Evolutionary conservation across 2,888 invertebrate genomes (phyloP), one percentile per base, ranked within the genome.

Genomic region (Callosobruchus maculatus): DNA sequence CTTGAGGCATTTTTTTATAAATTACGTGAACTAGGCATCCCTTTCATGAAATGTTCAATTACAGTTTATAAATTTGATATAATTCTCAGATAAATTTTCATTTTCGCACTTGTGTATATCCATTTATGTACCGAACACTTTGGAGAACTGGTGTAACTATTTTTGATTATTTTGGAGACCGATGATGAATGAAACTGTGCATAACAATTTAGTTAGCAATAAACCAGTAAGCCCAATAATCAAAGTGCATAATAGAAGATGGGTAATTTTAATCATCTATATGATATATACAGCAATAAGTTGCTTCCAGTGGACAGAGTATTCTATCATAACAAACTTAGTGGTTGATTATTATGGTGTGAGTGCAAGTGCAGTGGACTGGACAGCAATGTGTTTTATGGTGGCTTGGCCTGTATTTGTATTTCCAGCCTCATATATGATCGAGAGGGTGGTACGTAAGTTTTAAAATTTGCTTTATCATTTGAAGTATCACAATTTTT

Each of bases 351-450:
- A 94, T 87, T 95, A 95, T 85, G 89, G 89, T 67, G 92, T 95
- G 26, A 88, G 89, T 80, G 91, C 91, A 79, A 90, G 91, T 81
- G 90, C 91, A 80, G 95, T 99, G 73, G 95, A 98, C 87, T 97
- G 97, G 97, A 95, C 98, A 22, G 97, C 97, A 69, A 95, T 99
- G 94, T 92, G 98, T 83, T 98, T 94, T 88, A 98, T 98, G 98
- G 91, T 97, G 77, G 91, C 93, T 2, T 99, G 99, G 88, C 97
- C 98, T 80, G 96, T 97, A 13, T 91, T 98, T 79, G 96, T 99
- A 83, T 95, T 99, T 84, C 99, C 99, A 0, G 97, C 95, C 21
- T 96, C 97, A 84, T 99, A 95, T 92, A 91, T 99, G 74, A 90
- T 99, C 81, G 97, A 99, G 85, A 95, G 93, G 90, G 93, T 93